A percentile compares a stretch with the other conserved stretches of the same genome.
phyloP scores from a whole-genome alignment of 30 jellyfish, hydroid and myxozoan species.

The Aurelia sp. region DNA sequence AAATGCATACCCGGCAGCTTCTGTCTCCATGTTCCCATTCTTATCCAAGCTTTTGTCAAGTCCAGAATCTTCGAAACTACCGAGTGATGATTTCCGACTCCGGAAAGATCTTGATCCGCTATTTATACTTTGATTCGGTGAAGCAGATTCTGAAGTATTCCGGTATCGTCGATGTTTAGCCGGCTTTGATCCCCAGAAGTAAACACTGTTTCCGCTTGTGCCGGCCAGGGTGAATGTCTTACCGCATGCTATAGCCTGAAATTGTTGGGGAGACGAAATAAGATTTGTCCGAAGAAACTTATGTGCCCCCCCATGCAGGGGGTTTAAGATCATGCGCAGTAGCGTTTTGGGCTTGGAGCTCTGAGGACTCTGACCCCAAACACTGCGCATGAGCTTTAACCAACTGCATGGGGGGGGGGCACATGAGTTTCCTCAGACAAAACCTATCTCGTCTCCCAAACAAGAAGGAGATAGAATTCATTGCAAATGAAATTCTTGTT shows the following conservation, averaged over 20 bases:
- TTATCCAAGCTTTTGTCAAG: conserved; percentile 49
- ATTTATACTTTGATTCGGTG: conserved; percentile 67
- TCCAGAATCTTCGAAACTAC: conserved; percentile 63
- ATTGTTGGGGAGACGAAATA: no score
- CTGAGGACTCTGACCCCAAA: no score
- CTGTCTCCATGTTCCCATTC: conserved; percentile 30
- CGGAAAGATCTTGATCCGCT: conserved; percentile 39
- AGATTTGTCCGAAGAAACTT: not conserved
- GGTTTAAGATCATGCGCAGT: no score
- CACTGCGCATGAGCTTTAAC: no score
- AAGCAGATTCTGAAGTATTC: conserved; percentile 58
- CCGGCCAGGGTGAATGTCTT: conserved; percentile 81
- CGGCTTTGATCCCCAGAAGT: conserved; percentile 96
- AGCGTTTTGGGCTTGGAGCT: no score
- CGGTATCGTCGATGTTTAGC: conserved; percentile 39
- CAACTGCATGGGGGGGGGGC: no score
- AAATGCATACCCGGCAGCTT: conserved; percentile 26
- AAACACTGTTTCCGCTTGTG: conserved; percentile 63
- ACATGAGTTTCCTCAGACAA: no score
- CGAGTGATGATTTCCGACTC: conserved; percentile 61
- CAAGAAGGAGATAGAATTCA: no score
- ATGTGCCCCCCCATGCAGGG: no score
- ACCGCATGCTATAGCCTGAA: conserved; percentile 80
- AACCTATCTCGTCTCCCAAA: no score
- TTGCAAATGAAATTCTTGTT: no score